Percentiles rank a stretch among this genome's conserved stretches.
These are phyloP conservation scores for Ennomos quercinarius DNA, from an alignment of 2,888 invertebrate species.

Conservation along the genomic window DNA sequence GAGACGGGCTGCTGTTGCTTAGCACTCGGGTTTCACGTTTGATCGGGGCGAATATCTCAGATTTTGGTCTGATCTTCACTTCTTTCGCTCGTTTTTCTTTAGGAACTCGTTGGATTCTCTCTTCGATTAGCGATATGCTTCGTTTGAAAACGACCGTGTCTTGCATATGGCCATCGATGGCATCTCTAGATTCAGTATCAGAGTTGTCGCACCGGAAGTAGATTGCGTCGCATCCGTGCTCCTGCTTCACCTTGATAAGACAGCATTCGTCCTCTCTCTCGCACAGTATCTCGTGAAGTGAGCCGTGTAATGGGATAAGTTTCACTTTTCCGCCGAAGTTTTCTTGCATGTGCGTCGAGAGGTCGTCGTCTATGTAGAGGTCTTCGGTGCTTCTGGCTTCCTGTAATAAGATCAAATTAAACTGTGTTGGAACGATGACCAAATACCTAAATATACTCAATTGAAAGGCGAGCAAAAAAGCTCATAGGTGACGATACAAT, in stretches of 20 bases:
- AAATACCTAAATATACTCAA: too few relatives aligned
- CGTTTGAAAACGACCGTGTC: slow-evolving; percentile 77
- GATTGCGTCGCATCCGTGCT: slow-evolving; percentile 76
- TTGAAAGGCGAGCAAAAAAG: too few relatives aligned
- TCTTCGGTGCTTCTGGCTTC: slow-evolving; percentile 84
- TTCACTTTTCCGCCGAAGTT: slow-evolving; percentile 76
- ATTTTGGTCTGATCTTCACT: slow-evolving; percentile 57
- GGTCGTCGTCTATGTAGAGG: slow-evolving; percentile 83
- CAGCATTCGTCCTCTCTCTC: slow-evolving; percentile 80
- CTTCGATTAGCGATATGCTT: slow-evolving; percentile 74
- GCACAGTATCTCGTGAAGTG: slow-evolving; percentile 78
- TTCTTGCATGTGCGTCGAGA: slow-evolving; percentile 78
- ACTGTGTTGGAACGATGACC: too few relatives aligned
- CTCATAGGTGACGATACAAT: too few relatives aligned
- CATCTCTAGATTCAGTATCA: slow-evolving; percentile 70
- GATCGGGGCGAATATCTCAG: slow-evolving; percentile 57
- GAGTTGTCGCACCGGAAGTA: slow-evolving; percentile 76
- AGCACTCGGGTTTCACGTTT: slow-evolving; percentile 56
- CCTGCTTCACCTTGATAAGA: slow-evolving; percentile 76
- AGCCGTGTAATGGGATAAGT: slow-evolving; percentile 75
- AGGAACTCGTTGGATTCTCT: slow-evolving; percentile 70
- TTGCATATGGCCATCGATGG: slow-evolving; percentile 61
- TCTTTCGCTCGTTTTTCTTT: slow-evolving; percentile 58
- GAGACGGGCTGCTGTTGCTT: slow-evolving; percentile 72
- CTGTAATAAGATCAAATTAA: slow-evolving; percentile 47